A percentile compares a stretch with the other conserved stretches of the same genome.
Evolutionary conservation across 2,797 vertebrate species (phyloP).

Genomic region (Chanos chanos): DNA sequence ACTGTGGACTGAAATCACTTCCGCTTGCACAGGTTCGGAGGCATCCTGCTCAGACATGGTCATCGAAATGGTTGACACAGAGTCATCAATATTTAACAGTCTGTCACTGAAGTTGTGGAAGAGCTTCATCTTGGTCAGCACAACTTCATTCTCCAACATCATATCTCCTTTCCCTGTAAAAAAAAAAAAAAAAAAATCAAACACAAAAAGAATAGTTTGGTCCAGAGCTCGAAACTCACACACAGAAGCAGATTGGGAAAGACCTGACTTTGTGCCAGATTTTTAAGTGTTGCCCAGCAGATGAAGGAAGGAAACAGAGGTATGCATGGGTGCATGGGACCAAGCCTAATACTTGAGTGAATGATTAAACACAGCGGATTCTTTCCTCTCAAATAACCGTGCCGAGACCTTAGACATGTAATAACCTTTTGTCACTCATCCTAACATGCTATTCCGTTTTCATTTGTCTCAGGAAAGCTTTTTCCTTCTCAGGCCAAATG

Average conservation of each 20-base stretch:
- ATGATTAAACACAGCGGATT: constrained; percentile 7
- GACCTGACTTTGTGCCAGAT: constrained; percentile 27
- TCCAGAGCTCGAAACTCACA: constrained; percentile 37
- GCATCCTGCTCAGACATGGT: constrained; percentile 50
- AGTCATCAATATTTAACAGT: constrained; percentile 48
- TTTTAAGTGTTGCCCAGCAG: constrained; percentile 20
- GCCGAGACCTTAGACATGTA: not conserved
- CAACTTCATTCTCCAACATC: constrained; percentile 72
- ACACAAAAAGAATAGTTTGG: not conserved
- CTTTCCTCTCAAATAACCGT: not conserved
- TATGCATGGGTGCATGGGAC: constrained; percentile 31
- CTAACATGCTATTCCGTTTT: not conserved
- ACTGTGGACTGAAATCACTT: constrained; percentile 34
- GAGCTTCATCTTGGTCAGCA: constrained; percentile 84
- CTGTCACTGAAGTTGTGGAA: constrained; percentile 65
- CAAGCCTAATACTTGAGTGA: constrained; percentile 1
- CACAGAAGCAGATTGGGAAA: constrained; percentile 35
- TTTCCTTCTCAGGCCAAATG: constrained; percentile 4
- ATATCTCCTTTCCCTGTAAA: constrained; percentile 72
- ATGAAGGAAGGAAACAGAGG: constrained; percentile 17
- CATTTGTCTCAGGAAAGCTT: no score
- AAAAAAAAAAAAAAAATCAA: constrained; percentile 19
- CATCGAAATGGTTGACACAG: constrained; percentile 53
- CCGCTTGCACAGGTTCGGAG: constrained; percentile 25
- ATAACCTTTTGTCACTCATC: not conserved